These are phyloP conservation scores for Echiichthys vipera DNA, from an alignment of 2,797 vertebrate species.

Conservation along the genomic window DNA sequence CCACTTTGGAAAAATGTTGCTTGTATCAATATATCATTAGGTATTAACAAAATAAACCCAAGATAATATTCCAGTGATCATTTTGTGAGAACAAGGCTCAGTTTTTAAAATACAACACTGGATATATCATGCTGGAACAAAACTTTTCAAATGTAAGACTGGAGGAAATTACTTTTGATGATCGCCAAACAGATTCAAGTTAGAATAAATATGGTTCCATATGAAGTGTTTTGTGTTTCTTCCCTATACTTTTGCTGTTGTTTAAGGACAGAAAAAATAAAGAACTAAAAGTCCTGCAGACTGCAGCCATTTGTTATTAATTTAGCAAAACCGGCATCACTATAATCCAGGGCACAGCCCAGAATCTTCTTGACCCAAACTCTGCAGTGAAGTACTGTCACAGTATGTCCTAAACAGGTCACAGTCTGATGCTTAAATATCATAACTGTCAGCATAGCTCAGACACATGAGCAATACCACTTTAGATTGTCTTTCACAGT, in stretches of 20 bases:
- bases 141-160: conserved; percentile 12
- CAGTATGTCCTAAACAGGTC: conserved; percentile 25
- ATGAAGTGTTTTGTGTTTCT: conserved; percentile 5
- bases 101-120: background rate
- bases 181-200: conserved; percentile 20
- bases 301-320: background rate
- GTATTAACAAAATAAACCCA: conserved; percentile 25
- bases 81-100: conserved; percentile 12
- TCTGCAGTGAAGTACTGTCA: conserved; percentile 24
- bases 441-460: conserved; percentile 52
- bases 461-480: conserved; percentile 57
- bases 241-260: background rate
- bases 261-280: conserved; percentile 12
- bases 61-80: conserved; percentile 10
- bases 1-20: conserved; percentile 11
- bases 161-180: background rate
- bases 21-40: conserved; percentile 11
- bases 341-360: conserved; percentile 51
- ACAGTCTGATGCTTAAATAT: conserved; percentile 30
- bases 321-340: conserved; percentile 36
- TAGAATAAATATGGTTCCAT: conserved; percentile 11
- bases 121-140: conserved; percentile 24
- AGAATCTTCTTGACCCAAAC: conserved; percentile 37
- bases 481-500: conserved; percentile 86
- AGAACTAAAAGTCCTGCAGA: conserved; percentile 25